Percentiles rank a stretch among this genome's conserved stretches.
phyloP scores from a whole-genome alignment of 2,888 invertebrate genomes.

The Acrobasis suavella region DNA sequence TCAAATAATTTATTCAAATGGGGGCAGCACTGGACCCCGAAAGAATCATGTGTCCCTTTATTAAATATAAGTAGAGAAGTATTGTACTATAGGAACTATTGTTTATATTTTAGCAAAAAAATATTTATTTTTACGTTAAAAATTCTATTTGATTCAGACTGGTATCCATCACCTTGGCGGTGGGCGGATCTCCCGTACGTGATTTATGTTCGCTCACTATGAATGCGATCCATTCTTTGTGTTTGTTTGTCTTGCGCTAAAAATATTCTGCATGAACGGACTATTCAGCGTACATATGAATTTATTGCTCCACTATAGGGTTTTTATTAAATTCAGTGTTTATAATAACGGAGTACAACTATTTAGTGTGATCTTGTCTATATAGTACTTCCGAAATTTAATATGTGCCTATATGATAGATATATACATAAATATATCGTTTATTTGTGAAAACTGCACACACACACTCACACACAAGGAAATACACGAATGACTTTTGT shows the following conservation, averaged over 20 bases:
- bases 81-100: too few species aligned
- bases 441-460: too few species aligned
- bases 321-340: not conserved
- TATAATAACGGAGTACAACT: not conserved
- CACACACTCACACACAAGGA: too few species aligned
- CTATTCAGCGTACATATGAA: not conserved
- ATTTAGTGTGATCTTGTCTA: not conserved
- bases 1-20: too few species aligned
- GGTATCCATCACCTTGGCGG: not conserved
- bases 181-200: not conserved
- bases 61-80: too few species aligned
- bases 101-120: not conserved
- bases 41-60: too few species aligned
- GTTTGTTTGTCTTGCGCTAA: constrained; percentile 10
- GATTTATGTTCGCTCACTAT: not conserved
- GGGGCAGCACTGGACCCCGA: too few species aligned
- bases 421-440: too few species aligned
- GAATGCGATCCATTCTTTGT: constrained; percentile 1
- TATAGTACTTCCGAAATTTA: too few species aligned
- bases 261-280: not conserved
- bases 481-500: too few species aligned
- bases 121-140: not conserved
- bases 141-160: not conserved
- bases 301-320: not conserved
- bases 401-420: too few species aligned